Evolutionary conservation across 2,888 invertebrate genomes (phyloP), one percentile per base, ranked within the genome.

Genomic region (Omphaloscelis lunosa): DNA sequence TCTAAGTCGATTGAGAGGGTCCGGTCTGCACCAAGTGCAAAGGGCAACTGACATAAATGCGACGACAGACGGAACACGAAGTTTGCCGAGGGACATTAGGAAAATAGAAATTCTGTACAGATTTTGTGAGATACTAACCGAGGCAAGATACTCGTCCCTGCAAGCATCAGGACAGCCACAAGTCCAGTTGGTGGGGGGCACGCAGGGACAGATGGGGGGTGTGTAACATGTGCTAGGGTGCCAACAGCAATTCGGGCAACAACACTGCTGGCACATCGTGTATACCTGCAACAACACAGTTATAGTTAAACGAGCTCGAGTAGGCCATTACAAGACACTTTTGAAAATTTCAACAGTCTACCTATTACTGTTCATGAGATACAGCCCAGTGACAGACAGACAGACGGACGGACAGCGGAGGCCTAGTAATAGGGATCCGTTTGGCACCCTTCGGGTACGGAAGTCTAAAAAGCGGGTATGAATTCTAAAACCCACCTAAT

Each of bases 61-160:
- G 34, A 34, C 4, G 34, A 34, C 34, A 5, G 34, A 34, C 34
- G 34, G 5, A 34, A 34, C 34, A 34, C 34, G 34, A 34, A 34
- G 34, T 34, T 34, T 34, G 34, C 34, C 34, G 4, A 34, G 34
- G 34, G 34, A 34, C 34, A 34, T 34, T 34, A 34, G 5, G 34
- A 34, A 34, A 34, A 34, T 34, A 34, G 4, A 34, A 34, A 4
- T 34, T 5, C 34, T 34, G 34, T 34, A 34, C 34, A 29, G 27
- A 59, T 59, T 8, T 27, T 27, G 27, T 58, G 29, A 34, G 20
- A 34, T 51, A 72, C 93, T 89, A 3, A 96, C 96, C 82, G 96
- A 93, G 1, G 96, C 95, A 2, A 96, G 89, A 80, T 96, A 96
- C 79, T 96, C 94, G 82, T 96, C 96, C 48, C 95, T 92, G 84